Evolutionary conservation across 1,140 invertebrate species (phyloP).

Genomic region (Brachionus angularis): DNA sequence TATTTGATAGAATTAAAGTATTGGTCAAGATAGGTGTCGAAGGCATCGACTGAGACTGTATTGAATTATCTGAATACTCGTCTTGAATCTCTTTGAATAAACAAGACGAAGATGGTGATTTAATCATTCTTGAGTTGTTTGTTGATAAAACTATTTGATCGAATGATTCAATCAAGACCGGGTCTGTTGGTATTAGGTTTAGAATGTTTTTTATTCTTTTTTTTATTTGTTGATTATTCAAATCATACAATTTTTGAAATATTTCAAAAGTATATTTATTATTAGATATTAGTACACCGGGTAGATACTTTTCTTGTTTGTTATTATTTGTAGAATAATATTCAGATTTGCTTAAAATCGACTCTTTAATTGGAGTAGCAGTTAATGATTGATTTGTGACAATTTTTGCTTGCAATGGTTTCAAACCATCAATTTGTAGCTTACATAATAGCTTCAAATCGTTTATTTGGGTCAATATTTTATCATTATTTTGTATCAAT

Average conservation of each 20-base stretch:
- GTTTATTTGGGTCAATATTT: background rate
- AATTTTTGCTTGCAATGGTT: background rate
- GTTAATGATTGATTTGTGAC: background rate
- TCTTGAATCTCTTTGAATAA: too few relatives aligned
- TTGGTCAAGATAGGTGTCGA: too few relatives aligned
- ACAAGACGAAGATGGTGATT: too few relatives aligned
- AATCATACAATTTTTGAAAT: constrained; percentile 60
- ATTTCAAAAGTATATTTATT: constrained; percentile 61
- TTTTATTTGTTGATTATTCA: constrained; percentile 60
- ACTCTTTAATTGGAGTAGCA: background rate
- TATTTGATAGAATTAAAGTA: too few relatives aligned
- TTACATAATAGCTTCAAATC: background rate
- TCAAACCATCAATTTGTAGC: background rate
- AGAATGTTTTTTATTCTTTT: constrained; percentile 58
- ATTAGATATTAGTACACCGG: constrained; percentile 61
- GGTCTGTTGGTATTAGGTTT: constrained; percentile 61
- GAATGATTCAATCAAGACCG: constrained; percentile 57
- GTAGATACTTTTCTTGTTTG: constrained; percentile 60
- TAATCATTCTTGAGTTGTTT: too few relatives aligned
- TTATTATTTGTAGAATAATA: constrained; percentile 42
- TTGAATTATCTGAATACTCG: too few relatives aligned
- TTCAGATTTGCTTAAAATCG: background rate
- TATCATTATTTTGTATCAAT: background rate
- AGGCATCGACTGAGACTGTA: too few relatives aligned
- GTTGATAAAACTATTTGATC: constrained; percentile 55